Percentiles rank a stretch among this genome's conserved stretches.
Conservation (phyloP, 2,888 invertebrate genomes). For the Villa cingulata region DNA sequence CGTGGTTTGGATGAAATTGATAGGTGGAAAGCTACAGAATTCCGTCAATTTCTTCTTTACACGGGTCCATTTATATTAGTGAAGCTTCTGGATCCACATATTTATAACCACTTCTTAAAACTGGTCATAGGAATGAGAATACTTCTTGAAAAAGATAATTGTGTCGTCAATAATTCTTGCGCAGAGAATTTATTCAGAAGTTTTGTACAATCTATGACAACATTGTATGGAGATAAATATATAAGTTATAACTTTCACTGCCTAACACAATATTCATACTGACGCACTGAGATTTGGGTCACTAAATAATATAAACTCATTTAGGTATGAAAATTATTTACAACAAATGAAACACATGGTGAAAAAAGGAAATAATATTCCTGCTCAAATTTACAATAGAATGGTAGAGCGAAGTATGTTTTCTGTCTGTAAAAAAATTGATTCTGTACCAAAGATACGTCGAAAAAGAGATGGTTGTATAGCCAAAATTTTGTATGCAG, state of each 20-base stretch:
- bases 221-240: not conserved
- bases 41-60: conserved; percentile 13
- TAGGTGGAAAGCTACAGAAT: conserved; percentile 12
- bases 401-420: too few species aligned
- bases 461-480: too few species aligned
- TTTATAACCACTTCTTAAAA: not conserved
- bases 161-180: not conserved
- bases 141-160: not conserved
- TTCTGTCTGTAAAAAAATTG: too few species aligned
- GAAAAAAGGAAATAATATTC: too few species aligned
- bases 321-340: too few species aligned
- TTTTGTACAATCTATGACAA: not conserved
- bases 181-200: too few species aligned
- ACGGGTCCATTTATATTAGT: conserved; percentile 9
- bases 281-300: not conserved
- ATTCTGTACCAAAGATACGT: too few species aligned
- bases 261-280: not conserved
- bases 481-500: too few species aligned
- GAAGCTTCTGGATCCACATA: conserved; percentile 3
- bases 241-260: not conserved
- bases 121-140: not conserved
- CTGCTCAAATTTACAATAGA: too few species aligned
- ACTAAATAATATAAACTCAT: too few species aligned
- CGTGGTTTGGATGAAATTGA: conserved; percentile 9
- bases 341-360: too few species aligned